Evolutionary conservation across 1,140 invertebrate species (phyloP), one percentile per base, ranked within the genome.

Genomic region (Antheraea pernyi): DNA sequence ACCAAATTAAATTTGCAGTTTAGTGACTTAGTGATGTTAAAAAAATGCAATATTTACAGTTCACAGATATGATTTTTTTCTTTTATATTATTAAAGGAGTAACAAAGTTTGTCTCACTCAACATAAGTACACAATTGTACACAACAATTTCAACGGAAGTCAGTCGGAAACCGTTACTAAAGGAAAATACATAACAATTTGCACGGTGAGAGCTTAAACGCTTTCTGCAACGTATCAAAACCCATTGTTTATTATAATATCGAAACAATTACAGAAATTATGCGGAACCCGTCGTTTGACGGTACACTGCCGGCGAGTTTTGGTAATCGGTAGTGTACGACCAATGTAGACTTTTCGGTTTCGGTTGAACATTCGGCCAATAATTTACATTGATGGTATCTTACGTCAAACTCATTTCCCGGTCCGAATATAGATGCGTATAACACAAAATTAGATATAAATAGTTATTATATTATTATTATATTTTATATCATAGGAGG

Each of bases 131-230:
- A 30, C 22, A 30, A 30, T 30, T 1, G 22, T 30, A 30, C 22
- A 1, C 4, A 30, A 30, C 4, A 2, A 13, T 2, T 53, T 53
- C 46, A 53, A 9, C 46, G 46, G 46, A 53, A 9, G 13, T 53
- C 75, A 69, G 71, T 77, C 76, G 67, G 73, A 65, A 70, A 75
- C 75, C 73, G 73, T 80, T 83, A 79, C 75, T 67, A 78, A 76
- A 72, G 68, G 69, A 71, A 80, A 81, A 75, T 79, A 70, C 68
- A 75, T 79, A 78, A 81, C 77, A 76, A 83, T 81, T 84, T 78
- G 76, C 58, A 69, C 74, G 74, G 78, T 76, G 83, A 81, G 80
- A 82, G 76, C 67, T 66, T 65, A 39, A 53, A 69, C 67, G 68
- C 72, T 78, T 78, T 81, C 74, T 70, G 71, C 69, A 69, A 70